Evolutionary conservation across 2,888 invertebrate species (phyloP), one percentile per base, ranked within the genome.

Genomic region (Hypsopygia costalis): DNA sequence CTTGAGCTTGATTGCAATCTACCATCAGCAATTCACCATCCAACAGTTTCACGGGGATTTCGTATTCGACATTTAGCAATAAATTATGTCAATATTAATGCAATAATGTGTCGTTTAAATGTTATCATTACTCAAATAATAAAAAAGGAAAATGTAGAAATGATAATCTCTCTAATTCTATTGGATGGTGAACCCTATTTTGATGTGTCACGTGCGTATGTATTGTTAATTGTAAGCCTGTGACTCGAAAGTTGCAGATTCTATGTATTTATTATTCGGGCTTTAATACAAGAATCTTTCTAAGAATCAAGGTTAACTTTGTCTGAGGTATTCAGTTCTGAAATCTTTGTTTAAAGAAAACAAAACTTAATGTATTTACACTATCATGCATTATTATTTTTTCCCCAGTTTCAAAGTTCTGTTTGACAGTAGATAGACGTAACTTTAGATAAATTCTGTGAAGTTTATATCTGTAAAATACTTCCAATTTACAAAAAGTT

Each of bases 11-110:
- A 16, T 30, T 25, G 25, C 25, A 6, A 25, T 1, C 16, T 25
- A 25, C 7, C 25, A 37, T 37, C 60, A 47, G 55, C 47, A 54
- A 55, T 56, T 56, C 62, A 51, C 51, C 46, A 43, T 60, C 74
- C 61, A 49, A 47, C 63, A 71, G 58, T 46, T 49, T 60, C 64
- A 73, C 44, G 62, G 70, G 77, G 78, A 80, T 79, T 27, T 33
- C 11, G 6, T 11, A 11, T 31, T 11, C 28, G 47, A 44, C 40
- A 33, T 16, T 16, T 49, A 58, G 55, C 52, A 60, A 61, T 56
- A 22, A 58, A 56, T 51, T 46, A 42, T 47, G 49, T 54, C 44
- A 46, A 52, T 58, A 43, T 40, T 25, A 16, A 10, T 12, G 9
- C 16, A 27, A 20, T 21, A 43, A 31, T 31, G 10, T 11, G 11